A percentile compares a stretch with the other conserved stretches of the same genome.
Conservation (phyloP, 1,140 invertebrate species). For the Leptestheria dahalacensis region DNA sequence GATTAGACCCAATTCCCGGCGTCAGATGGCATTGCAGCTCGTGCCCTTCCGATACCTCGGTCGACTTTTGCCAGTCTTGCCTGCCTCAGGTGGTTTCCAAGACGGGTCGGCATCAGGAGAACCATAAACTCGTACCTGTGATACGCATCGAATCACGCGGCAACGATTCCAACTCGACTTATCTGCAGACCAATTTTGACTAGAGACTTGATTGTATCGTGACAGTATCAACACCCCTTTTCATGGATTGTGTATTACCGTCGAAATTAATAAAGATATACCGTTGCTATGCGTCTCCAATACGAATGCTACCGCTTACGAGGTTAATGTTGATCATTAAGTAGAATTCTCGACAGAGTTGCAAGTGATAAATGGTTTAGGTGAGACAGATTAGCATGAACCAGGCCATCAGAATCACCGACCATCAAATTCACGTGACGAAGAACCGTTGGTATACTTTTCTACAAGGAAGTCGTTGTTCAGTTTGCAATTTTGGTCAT, state of each 20-base stretch:
- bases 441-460: too few relatives aligned
- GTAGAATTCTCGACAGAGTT: too few relatives aligned
- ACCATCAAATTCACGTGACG: too few relatives aligned
- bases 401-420: too few relatives aligned
- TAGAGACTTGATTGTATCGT: background rate
- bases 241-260: background rate
- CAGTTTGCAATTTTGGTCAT: too few relatives aligned
- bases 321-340: too few relatives aligned
- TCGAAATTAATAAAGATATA: background rate
- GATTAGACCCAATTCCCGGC: slow-evolving; percentile 45
- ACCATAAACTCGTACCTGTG: slow-evolving; percentile 11
- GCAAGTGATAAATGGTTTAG: too few relatives aligned
- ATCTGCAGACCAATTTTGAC: slow-evolving; percentile 4
- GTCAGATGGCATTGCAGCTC: slow-evolving; percentile 52
- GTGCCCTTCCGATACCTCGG: slow-evolving; percentile 30
- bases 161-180: slow-evolving; percentile 3
- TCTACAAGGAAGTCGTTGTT: too few relatives aligned
- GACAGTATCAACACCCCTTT: background rate
- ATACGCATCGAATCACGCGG: slow-evolving; percentile 5
- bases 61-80: slow-evolving; percentile 37
- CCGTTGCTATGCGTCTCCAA: too few relatives aligned
- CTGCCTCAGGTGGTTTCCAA: slow-evolving; percentile 7
- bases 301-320: too few relatives aligned
- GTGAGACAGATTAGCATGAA: too few relatives aligned
- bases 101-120: slow-evolving; percentile 1